Conservation (phyloP, 2,888 invertebrate species). For the Noctua pronuba region DNA sequence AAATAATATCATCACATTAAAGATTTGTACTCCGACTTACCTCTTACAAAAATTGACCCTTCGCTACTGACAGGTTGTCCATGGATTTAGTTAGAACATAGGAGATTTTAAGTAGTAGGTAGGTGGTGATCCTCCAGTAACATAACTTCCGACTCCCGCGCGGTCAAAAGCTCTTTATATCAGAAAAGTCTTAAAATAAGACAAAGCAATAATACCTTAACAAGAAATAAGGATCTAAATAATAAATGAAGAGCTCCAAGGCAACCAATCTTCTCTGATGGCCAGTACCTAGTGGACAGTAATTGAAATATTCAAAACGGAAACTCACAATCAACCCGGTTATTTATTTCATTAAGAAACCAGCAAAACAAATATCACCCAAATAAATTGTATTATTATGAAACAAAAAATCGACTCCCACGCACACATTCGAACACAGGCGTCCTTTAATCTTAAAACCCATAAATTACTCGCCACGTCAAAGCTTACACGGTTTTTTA, state of each 20-base stretch:
- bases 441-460: conserved; percentile 49
- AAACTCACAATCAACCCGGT: conserved; percentile 5
- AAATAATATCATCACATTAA: too few relatives aligned
- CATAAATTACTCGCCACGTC: conserved; percentile 64
- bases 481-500: conserved; percentile 64
- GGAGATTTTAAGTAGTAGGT: background rate
- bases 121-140: background rate
- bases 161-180: background rate
- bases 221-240: background rate
- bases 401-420: conserved; percentile 51
- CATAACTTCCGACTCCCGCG: background rate
- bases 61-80: background rate
- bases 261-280: background rate
- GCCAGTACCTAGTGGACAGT: background rate
- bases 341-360: conserved; percentile 22
- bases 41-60: too few relatives aligned
- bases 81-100: background rate
- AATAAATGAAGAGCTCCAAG: background rate
- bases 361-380: conserved; percentile 38
- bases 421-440: conserved; percentile 22
- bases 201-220: background rate
- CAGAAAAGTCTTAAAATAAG: background rate
- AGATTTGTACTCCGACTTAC: too few relatives aligned
- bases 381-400: conserved; percentile 42
- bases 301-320: background rate